Conservation (phyloP, 2,797 vertebrate genomes). For the Arrhamphus sclerolepis region DNA sequence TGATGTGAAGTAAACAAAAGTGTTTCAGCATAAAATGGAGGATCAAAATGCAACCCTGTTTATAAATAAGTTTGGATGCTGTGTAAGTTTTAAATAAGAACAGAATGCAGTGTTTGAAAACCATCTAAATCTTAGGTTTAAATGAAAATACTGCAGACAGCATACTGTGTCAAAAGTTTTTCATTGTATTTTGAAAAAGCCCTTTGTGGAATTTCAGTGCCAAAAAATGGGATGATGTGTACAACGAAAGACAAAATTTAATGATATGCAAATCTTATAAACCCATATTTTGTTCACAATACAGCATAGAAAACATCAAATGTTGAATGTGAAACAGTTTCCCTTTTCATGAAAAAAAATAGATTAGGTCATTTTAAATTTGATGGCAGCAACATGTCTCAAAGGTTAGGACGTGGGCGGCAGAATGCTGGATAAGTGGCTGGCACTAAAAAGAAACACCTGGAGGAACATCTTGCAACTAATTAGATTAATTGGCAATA, state of each 20-base stretch:
- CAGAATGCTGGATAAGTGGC: too few species aligned
- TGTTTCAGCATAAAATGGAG: constrained; percentile 25
- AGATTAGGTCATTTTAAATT: background rate
- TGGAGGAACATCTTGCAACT: too few species aligned
- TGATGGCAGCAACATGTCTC: background rate
- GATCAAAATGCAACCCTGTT: background rate
- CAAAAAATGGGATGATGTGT: too few species aligned
- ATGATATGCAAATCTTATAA: too few species aligned
- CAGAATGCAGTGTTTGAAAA: background rate
- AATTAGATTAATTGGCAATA: too few species aligned
- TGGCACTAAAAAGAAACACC: too few species aligned
- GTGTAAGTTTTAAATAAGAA: background rate
- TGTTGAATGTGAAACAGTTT: too few species aligned
- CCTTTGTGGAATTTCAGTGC: too few species aligned
- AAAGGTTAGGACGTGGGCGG: too few species aligned
- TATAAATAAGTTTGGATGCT: background rate
- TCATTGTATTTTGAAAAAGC: background rate
- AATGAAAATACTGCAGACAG: background rate
- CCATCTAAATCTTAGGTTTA: background rate
- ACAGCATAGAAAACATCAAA: too few species aligned
- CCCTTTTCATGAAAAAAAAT: background rate
- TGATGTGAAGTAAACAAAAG: constrained; percentile 26
- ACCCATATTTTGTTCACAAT: too few species aligned
- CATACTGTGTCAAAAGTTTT: background rate
- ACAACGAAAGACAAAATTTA: too few species aligned